phyloP scores from a whole-genome alignment of 1,140 invertebrate species.

The Drosophila ananassae region DNA sequence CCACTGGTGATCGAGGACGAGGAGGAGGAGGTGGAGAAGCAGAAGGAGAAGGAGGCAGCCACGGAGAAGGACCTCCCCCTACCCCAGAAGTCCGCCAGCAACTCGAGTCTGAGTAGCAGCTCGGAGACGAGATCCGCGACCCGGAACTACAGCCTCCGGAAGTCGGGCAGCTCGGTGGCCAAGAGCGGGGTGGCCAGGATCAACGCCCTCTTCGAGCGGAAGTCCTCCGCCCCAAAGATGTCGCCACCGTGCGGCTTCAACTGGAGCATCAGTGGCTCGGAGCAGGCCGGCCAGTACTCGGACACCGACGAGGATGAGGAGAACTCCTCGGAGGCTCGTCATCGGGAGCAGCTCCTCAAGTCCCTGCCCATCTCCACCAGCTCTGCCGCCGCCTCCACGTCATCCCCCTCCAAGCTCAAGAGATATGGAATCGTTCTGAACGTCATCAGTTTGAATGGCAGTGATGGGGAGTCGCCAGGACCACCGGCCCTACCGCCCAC shows the following conservation, averaged over 20 bases:
- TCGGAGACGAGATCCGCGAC: conserved; percentile 21
- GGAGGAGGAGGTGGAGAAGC: conserved; percentile 27
- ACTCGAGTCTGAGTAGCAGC: conserved; percentile 53
- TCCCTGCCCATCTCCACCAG: conserved; percentile 13
- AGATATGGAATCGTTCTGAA: conserved; percentile 83
- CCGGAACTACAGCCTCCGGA: conserved; percentile 39
- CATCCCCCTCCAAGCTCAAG: conserved; percentile 61
- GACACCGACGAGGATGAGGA: conserved; percentile 70
- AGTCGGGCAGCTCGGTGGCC: conserved; percentile 44
- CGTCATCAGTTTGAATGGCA: conserved; percentile 68
- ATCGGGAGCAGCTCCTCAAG: conserved; percentile 59
- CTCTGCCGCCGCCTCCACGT: conserved; percentile 3
- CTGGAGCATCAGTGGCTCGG: conserved; percentile 76
- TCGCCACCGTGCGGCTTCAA: conserved; percentile 81
- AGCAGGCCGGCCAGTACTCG: conserved; percentile 56
- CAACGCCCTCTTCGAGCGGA: conserved; percentile 67
- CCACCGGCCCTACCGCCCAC: conserved; percentile 10
- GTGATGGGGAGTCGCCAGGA: conserved; percentile 17
- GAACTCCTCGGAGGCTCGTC: conserved; percentile 45
- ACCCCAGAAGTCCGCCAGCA: conserved; percentile 38
- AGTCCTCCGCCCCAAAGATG: conserved; percentile 50
- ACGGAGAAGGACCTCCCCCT: conserved; percentile 11
- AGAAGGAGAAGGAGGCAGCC: background rate
- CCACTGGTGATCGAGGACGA: conserved; percentile 85
- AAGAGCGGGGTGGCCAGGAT: conserved; percentile 69